Percentiles rank a stretch among this genome's conserved stretches.
Conservation (phyloP, 2,113 vertebrate genomes). For the Ophthalmolycus amberensis region DNA sequence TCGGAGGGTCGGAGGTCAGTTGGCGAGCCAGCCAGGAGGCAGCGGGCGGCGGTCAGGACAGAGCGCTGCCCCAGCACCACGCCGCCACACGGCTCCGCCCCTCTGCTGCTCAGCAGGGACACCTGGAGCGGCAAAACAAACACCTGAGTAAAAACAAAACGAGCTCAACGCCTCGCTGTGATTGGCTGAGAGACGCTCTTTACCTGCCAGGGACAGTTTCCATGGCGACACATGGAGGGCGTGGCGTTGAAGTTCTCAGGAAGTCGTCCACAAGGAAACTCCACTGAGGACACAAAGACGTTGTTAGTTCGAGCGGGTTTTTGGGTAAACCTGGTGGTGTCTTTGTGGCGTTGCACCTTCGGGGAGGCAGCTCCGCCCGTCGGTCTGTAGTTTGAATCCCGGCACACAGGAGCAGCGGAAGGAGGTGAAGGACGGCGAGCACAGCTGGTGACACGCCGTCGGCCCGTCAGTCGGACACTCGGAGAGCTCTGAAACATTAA, state of each 20-base stretch:
- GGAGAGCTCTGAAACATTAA: background rate
- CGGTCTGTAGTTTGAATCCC: slow-evolving; percentile 85
- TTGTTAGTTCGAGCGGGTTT: background rate
- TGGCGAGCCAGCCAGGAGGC: slow-evolving; percentile 59
- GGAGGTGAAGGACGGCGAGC: slow-evolving; percentile 68
- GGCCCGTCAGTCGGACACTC: slow-evolving; percentile 82
- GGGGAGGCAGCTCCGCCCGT: slow-evolving; percentile 84
- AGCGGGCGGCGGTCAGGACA: slow-evolving; percentile 87
- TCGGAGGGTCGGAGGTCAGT: background rate
- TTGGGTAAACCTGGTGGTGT: background rate
- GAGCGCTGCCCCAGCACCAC: slow-evolving; percentile 84
- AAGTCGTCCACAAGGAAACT: slow-evolving; percentile 76
- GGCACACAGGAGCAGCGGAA: slow-evolving; percentile 87
- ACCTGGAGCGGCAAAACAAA: slow-evolving; percentile 78
- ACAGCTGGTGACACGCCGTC: slow-evolving; percentile 89
- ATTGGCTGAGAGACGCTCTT: slow-evolving; percentile 15
- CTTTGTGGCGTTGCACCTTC: slow-evolving; percentile 71
- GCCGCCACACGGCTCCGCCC: slow-evolving; percentile 85
- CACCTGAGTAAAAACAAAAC: background rate
- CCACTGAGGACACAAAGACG: slow-evolving; percentile 56
- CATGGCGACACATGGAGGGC: slow-evolving; percentile 34
- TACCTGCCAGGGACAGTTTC: slow-evolving; percentile 93
- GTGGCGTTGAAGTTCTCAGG: background rate
- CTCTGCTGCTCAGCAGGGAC: slow-evolving; percentile 72
- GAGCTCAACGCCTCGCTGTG: background rate